Evolutionary conservation across 2,113 vertebrate genomes (phyloP).

Genomic region (Muscicapa adusta): DNA sequence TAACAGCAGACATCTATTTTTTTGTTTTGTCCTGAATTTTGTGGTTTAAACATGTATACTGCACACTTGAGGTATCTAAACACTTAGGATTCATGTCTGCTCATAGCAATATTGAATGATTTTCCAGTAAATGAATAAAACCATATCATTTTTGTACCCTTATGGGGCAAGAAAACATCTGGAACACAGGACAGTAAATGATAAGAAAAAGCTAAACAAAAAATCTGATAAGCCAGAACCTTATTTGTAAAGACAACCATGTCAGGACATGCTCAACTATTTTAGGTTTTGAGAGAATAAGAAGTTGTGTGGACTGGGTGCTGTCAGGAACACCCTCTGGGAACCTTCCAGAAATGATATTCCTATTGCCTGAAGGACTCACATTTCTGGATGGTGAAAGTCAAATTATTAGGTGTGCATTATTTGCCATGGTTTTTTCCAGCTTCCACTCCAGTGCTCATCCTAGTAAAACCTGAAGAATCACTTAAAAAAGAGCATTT

Average conservation of each 20-base stretch:
- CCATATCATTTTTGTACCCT: background rate
- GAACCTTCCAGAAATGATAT: background rate
- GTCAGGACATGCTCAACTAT: background rate
- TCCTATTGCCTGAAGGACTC: background rate
- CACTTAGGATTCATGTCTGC: background rate
- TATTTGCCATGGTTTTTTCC: background rate
- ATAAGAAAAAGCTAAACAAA: background rate
- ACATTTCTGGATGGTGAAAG: background rate
- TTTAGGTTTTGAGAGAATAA: background rate
- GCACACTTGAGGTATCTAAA: background rate
- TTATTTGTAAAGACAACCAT: background rate
- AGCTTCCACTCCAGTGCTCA: background rate
- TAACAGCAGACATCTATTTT: background rate
- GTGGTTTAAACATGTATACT: background rate
- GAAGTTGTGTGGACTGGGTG: background rate
- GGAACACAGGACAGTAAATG: background rate
- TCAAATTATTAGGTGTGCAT: background rate
- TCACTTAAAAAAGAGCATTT: background rate
- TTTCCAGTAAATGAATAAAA: background rate
- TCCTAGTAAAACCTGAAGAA: background rate
- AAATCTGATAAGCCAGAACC: background rate
- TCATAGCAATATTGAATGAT: background rate
- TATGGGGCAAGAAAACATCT: background rate
- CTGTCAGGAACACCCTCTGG: background rate
- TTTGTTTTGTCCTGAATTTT: background rate